phyloP scores from a whole-genome alignment of 2,113 vertebrate genomes.

The Ciconia boyciana region DNA sequence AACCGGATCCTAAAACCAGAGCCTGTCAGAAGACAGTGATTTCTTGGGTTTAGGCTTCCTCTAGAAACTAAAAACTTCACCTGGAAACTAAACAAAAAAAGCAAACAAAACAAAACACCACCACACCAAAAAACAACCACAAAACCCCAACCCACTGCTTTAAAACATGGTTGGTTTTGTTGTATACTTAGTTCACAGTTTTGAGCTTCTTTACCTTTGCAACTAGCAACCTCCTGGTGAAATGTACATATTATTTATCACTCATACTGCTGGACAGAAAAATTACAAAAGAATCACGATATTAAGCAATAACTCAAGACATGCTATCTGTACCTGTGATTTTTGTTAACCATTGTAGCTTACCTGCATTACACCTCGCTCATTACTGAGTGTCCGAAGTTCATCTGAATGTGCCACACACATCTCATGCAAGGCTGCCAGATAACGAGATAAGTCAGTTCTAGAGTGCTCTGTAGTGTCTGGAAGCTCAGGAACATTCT shows the following conservation, averaged over 20 bases:
- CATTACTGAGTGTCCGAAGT: constrained; percentile 94
- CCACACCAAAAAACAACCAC: not conserved
- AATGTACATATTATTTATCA: not conserved
- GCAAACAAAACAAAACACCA: not conserved
- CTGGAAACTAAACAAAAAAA: not conserved
- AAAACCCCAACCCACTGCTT: not conserved
- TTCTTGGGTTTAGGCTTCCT: not conserved
- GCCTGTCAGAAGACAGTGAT: not conserved
- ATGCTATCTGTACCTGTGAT: not conserved
- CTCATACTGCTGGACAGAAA: not conserved
- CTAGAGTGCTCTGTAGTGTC: constrained; percentile 91
- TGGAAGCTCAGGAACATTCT: constrained; percentile 95
- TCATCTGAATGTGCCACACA: constrained; percentile 93
- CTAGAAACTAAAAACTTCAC: not conserved
- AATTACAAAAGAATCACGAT: not conserved
- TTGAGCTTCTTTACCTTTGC: not conserved
- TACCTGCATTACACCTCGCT: constrained; percentile 94
- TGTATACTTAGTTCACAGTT: not conserved
- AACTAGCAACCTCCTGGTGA: not conserved
- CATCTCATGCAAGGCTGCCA: constrained; percentile 94
- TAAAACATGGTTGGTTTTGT: not conserved
- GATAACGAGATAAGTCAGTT: constrained; percentile 91
- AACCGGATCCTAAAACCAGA: not conserved
- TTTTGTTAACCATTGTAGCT: constrained; percentile 13
- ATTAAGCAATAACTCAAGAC: not conserved